Evolutionary conservation across 53 echinoderm and acorn worm species (phyloP), one percentile per base, ranked within the genome.

Genomic region (Apostichopus leukothele): DNA sequence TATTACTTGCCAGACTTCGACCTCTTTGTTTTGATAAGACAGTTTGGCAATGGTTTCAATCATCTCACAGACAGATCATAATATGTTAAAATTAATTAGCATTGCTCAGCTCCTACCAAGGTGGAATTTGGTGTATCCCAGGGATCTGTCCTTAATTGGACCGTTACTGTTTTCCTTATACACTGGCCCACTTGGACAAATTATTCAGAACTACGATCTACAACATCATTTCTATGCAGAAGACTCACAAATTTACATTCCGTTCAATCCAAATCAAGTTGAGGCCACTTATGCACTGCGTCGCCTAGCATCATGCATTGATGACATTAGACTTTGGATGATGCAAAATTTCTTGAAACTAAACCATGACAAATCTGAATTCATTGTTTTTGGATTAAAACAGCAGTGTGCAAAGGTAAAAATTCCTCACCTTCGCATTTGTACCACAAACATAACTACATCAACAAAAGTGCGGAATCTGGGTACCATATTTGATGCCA

Each of bases 251-350:
- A 20, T 84, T 19, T 84, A 84, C 55, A 26, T 74, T 54, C 18
- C 84, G 6, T 53, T 84, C 23, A 25, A 84, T 19, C 85, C 85
- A 18, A 57, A 54, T 25, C 59, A 84, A 54, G 61, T n/a, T 57
- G 85, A 84, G 8, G 85, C 13, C 2, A 84, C 25, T 25, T 25
- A 1, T 25, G 25, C 25, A 25, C 25, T 25, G 25, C 25, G 25
- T 25, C 54, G 26, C 19, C 55, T 57, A 60, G 20, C 27, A 84
- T 20, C n/a, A 19, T 84, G 85, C 63, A 84, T 84, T 57, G 85
- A 84, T 84, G 85, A 84, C n/a, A 84, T 66, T 9, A n/a, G 85
- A 9, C 27, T 61, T 55, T 84, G 85, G 67, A 84, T 85, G 67
- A 19, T 9, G 20, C n/a, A 60, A 12, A 85, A 85, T 19, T 60